phyloP scores from a whole-genome alignment of 2,113 vertebrate genomes.

The Bothrops jararaca region DNA sequence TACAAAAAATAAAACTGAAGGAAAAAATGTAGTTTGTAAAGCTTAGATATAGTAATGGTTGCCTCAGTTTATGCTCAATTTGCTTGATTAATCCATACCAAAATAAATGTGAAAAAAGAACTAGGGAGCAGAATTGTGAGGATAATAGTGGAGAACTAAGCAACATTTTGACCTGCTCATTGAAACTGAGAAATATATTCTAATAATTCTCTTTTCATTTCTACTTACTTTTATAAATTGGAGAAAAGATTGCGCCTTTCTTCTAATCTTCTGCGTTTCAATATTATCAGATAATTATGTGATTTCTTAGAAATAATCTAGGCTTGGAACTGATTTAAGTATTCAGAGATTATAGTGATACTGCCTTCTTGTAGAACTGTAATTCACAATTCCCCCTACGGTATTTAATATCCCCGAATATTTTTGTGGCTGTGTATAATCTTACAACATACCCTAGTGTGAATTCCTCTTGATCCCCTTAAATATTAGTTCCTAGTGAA shows the following conservation, averaged over 20 bases:
- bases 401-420: neutral
- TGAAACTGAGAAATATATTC: neutral
- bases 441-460: neutral
- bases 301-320: constrained; percentile 1
- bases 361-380: neutral
- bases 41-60: neutral
- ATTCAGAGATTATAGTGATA: neutral
- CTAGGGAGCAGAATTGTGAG: neutral
- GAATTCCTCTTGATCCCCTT: neutral
- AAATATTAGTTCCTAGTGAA: neutral
- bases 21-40: neutral
- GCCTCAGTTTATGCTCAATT: neutral
- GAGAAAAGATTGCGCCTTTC: neutral
- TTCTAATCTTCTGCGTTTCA: neutral
- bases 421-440: neutral
- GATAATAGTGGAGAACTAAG: neutral
- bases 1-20: neutral
- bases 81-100: neutral
- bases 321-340: neutral
- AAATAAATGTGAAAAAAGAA: neutral
- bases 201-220: neutral
- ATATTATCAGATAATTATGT: accelerated
- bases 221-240: neutral
- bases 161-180: neutral
- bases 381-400: neutral